Conservation (phyloP, 2,888 invertebrate genomes). For the Agrilus cyanescens region DNA sequence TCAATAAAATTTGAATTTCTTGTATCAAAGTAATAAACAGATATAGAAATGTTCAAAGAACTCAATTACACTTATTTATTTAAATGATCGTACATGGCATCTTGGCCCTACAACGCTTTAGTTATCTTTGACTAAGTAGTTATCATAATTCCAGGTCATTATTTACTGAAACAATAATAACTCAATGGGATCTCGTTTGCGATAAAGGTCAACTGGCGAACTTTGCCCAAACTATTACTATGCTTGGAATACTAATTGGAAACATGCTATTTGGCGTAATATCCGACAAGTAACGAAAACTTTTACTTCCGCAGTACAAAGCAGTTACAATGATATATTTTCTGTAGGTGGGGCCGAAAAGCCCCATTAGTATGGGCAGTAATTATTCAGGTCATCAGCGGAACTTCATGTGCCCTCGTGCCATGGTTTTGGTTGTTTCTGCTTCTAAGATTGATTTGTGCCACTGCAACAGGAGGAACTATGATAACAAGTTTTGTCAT, state of each 20-base stretch:
- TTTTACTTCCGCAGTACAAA: neutral
- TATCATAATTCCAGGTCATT: slow-evolving; percentile 26
- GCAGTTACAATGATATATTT: neutral
- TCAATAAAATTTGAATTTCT: too few species aligned
- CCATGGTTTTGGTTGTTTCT: slow-evolving; percentile 55
- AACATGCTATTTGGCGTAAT: slow-evolving; percentile 62
- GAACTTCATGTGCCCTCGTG: slow-evolving; percentile 57
- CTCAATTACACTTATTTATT: neutral
- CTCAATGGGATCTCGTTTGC: slow-evolving; percentile 68
- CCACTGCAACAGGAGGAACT: slow-evolving; percentile 68
- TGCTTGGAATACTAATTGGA: slow-evolving; percentile 66
- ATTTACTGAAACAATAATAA: slow-evolving; percentile 60
- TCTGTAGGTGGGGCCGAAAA: slow-evolving; percentile 61
- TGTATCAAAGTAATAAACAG: too few species aligned
- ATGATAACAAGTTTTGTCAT: slow-evolving; percentile 70
- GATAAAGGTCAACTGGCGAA: slow-evolving; percentile 52
- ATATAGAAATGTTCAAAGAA: too few species aligned
- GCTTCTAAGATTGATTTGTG: slow-evolving; percentile 55
- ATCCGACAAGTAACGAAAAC: slow-evolving; percentile 56
- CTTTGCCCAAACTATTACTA: slow-evolving; percentile 65
- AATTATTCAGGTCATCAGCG: slow-evolving; percentile 57
- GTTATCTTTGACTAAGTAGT: too few species aligned
- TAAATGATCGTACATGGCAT: too few species aligned
- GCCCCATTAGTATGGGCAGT: slow-evolving; percentile 62
- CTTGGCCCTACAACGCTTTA: too few species aligned